phyloP scores from a whole-genome alignment of 2,888 invertebrate genomes.

The Zelleria hepariella region DNA sequence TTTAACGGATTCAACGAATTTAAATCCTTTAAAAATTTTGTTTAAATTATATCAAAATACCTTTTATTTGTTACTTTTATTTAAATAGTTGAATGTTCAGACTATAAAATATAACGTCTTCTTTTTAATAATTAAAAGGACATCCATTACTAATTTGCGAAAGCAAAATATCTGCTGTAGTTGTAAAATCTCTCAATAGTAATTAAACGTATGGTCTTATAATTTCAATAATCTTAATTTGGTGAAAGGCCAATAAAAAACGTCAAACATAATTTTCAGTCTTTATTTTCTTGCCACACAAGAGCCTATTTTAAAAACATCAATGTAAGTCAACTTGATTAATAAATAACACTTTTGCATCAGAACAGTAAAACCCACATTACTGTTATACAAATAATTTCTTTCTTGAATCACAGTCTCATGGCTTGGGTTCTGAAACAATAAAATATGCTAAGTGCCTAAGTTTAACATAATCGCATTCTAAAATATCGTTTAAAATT shows the following conservation, averaged over 20 bases:
- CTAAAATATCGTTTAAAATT: too few relatives aligned
- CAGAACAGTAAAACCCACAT: neutral
- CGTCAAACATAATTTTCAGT: neutral
- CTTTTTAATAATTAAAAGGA: too few relatives aligned
- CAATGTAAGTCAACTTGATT: neutral
- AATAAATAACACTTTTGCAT: neutral
- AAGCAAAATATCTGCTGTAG: too few relatives aligned
- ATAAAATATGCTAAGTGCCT: too few relatives aligned
- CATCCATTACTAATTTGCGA: too few relatives aligned
- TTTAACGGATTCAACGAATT: too few relatives aligned
- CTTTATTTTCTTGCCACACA: slow-evolving; percentile 8
- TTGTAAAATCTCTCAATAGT: neutral
- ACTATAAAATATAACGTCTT: neutral
- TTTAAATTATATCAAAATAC: too few relatives aligned
- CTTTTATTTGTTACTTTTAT: neutral
- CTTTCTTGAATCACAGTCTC: neutral
- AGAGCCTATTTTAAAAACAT: too few relatives aligned
- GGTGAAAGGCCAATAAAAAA: slow-evolving; percentile 6
- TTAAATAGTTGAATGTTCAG: neutral
- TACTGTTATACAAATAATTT: neutral
- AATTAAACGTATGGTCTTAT: neutral
- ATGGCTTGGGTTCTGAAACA: neutral
- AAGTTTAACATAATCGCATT: too few relatives aligned
- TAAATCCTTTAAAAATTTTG: too few relatives aligned
- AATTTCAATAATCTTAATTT: neutral